A percentile compares a stretch with the other conserved stretches of the same genome.
phyloP scores from a whole-genome alignment of 1,140 invertebrate genomes.

The Tetragnatha versicolor region DNA sequence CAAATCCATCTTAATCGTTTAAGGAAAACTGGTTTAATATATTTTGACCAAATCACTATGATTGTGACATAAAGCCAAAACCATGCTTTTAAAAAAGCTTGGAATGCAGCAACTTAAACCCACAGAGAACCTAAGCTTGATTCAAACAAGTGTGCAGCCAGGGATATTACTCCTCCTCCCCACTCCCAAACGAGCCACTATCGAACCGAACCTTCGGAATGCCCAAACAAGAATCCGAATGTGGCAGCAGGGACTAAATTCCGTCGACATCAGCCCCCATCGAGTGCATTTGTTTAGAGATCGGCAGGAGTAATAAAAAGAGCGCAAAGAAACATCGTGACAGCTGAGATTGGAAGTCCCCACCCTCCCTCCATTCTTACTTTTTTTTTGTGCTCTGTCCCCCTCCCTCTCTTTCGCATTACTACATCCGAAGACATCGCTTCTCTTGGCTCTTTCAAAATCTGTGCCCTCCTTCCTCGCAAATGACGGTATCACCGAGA shows the following conservation, averaged over 20 bases:
- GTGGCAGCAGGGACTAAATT: not conserved
- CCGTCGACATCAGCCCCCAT: conserved; percentile 1
- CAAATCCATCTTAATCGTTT: too few relatives aligned
- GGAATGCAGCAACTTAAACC: too few relatives aligned
- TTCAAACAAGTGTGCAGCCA: too few relatives aligned
- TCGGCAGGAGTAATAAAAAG: not conserved
- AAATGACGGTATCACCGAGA: conserved; percentile 18
- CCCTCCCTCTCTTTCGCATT: not conserved
- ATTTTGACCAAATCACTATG: too few relatives aligned
- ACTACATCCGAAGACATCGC: not conserved
- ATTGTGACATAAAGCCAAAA: too few relatives aligned
- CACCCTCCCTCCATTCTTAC: not conserved
- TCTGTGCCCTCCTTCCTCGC: conserved; percentile 10
- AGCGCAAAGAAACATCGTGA: conserved; percentile 8
- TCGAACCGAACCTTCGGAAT: too few relatives aligned
- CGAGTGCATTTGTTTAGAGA: conserved; percentile 13
- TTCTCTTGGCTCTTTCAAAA: not conserved
- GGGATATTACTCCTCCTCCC: too few relatives aligned
- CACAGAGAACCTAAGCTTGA: too few relatives aligned
- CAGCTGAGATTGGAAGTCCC: conserved; percentile 23
- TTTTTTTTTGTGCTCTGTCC: not conserved
- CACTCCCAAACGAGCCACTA: too few relatives aligned
- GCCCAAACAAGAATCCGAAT: too few relatives aligned
- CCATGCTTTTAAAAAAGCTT: too few relatives aligned
- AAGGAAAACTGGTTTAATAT: too few relatives aligned